A percentile compares a stretch with the other conserved stretches of the same genome.
phyloP scores from a whole-genome alignment of 2,797 vertebrate species.

The Sebastolobus altivelis region DNA sequence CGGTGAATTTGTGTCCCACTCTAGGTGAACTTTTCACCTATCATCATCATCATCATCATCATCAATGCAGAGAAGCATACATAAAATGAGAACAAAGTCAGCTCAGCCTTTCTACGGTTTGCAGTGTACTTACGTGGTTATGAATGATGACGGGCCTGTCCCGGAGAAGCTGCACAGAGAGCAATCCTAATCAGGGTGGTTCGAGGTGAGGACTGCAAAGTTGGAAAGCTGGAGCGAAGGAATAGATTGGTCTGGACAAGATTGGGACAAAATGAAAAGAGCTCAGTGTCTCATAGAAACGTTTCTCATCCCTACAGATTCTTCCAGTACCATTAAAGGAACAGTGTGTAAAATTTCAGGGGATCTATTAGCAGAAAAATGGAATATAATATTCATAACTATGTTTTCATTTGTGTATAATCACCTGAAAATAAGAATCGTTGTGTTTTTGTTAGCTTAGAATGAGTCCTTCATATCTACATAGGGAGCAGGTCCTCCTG shows the following conservation, averaged over 20 bases:
- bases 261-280: conserved; percentile 19
- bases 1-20: background rate
- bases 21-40: background rate
- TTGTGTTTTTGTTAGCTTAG: no score
- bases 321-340: background rate
- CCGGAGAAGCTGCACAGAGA: conserved; percentile 4
- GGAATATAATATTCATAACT: no score
- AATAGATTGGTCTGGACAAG: conserved; percentile 34
- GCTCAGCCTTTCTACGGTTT: background rate
- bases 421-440: no score
- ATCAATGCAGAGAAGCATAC: background rate
- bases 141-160: conserved; percentile 35
- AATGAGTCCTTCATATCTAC: no score
- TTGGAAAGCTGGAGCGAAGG: background rate
- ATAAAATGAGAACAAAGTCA: conserved; percentile 18
- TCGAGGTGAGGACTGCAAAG: conserved; percentile 23
- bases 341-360: background rate
- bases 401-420: no score
- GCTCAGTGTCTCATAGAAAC: background rate
- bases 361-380: background rate
- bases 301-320: background rate
- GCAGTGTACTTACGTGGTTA: background rate
- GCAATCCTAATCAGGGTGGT: conserved; percentile 4
- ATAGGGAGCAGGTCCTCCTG: no score
- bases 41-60: background rate